These are phyloP conservation scores for Molothrus ater DNA, from an alignment of 2,797 vertebrate genomes.

Conservation along the genomic window DNA sequence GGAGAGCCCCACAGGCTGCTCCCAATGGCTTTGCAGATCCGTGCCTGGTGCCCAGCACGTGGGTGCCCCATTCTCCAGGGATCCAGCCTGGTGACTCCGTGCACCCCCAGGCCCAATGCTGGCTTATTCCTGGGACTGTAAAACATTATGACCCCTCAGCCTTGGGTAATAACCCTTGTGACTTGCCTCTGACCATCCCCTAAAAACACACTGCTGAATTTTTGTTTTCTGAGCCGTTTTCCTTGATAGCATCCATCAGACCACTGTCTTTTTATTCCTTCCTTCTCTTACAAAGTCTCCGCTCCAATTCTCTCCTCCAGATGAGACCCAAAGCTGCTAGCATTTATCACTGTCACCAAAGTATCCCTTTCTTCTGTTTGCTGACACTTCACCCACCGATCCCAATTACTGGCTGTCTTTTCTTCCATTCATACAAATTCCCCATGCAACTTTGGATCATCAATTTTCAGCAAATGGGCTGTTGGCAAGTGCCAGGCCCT, in stretches of 20 bases:
- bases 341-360: slow-evolving; percentile 69
- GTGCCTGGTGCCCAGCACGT: neutral
- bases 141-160: neutral
- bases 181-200: neutral
- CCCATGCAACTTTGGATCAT: slow-evolving; percentile 57
- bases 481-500: neutral
- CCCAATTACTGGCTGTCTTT: slow-evolving; percentile 65
- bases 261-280: slow-evolving; percentile 15
- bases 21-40: neutral
- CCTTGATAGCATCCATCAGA: neutral
- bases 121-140: neutral
- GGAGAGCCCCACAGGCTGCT: neutral
- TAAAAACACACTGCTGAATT: neutral
- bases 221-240: slow-evolving; percentile 11
- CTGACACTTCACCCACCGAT: slow-evolving; percentile 67
- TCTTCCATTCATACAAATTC: slow-evolving; percentile 64
- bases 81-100: neutral
- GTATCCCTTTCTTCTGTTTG: slow-evolving; percentile 64
- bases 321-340: slow-evolving; percentile 43
- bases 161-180: neutral
- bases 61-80: neutral
- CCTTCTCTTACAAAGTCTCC: neutral
- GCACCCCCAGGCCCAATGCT: neutral
- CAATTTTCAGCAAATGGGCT: slow-evolving; percentile 54
- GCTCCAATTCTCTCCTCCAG: slow-evolving; percentile 32